A percentile compares a stretch with the other conserved stretches of the same genome.
phyloP scores from a whole-genome alignment of 1,140 invertebrate genomes.

The Pinna nobilis region DNA sequence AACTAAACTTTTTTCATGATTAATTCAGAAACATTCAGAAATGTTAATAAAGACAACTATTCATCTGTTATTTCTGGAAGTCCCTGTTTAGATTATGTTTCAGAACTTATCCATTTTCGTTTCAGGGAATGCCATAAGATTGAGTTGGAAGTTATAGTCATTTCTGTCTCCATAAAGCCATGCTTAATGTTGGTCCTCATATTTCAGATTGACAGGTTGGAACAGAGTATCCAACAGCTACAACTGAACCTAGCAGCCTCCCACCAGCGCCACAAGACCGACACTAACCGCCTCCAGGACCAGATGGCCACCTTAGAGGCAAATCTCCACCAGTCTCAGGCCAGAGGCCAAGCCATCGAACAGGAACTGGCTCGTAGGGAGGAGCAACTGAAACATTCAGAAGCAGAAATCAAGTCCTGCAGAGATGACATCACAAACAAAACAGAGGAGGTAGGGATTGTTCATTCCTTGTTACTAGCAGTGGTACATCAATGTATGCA shows the following conservation, averaged over 20 bases:
- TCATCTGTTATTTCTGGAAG: no score
- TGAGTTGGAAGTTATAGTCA: no score
- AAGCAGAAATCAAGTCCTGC: slow-evolving; percentile 62
- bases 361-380: slow-evolving; percentile 61
- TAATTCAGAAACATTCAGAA: neutral
- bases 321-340: slow-evolving; percentile 55
- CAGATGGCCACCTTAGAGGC: slow-evolving; percentile 56
- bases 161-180: no score
- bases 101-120: no score
- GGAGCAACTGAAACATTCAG: slow-evolving; percentile 64
- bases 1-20: no score
- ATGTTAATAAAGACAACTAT: no score
- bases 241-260: slow-evolving; percentile 70
- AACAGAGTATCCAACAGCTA: slow-evolving; percentile 68
- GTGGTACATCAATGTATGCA: no score
- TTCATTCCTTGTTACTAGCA: no score
- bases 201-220: slow-evolving; percentile 64
- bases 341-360: slow-evolving; percentile 52
- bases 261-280: slow-evolving; percentile 68
- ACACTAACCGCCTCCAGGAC: slow-evolving; percentile 62
- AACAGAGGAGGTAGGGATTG: slow-evolving; percentile 65
- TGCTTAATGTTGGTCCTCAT: neutral
- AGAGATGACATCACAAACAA: slow-evolving; percentile 62
- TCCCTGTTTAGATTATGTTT: no score
- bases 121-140: no score